Evolutionary conservation across 2,888 invertebrate genomes (phyloP), one percentile per base, ranked within the genome.

Genomic region (Argyresthia albistria): DNA sequence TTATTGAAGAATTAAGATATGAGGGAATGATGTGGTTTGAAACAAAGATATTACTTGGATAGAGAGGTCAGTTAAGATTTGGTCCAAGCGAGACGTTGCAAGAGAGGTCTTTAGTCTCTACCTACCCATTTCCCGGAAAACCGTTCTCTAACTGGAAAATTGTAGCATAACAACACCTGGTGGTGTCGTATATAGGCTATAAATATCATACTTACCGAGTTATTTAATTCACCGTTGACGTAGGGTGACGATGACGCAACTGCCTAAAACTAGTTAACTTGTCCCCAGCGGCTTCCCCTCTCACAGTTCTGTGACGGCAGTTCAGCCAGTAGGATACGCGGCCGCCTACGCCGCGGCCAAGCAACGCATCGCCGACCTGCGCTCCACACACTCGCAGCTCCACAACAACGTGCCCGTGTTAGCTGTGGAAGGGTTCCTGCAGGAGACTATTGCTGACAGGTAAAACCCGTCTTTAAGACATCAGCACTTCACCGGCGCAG

Each of bases 241-340:
- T n/a, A n/a, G n/a, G n/a, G n/a, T n/a, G n/a, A n/a, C n/a, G n/a
- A n/a, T n/a, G n/a, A n/a, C n/a, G n/a, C n/a, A n/a, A n/a, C n/a
- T n/a, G n/a, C n/a, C n/a, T 25, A 25, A 25, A 25, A 25, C 3
- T 25, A n/a, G 25, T 25, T 4, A 4, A 25, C 6, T 25, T 25
- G 25, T n/a, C 39, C 39, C n/a, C 66, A 93, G 93, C 52, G 93
- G 93, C 0, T 77, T 90, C 50, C 74, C 89, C 51, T 89, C 91
- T 0, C 90, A 91, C 58, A 80, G 89, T 46, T 87, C 88, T 25
- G 90, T 89, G 48, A 89, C 93, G 47, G 94, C 94, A 1, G 88
- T 87, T 0, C 95, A 95, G 70, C 93, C 95, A 0, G 92, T 95
- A 0, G 95, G 95, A 8, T 94, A 93, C 72, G 91, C 92, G 14